Percentiles rank a stretch among this genome's conserved stretches.
Conservation (phyloP, 2,113 vertebrate genomes). For the Rhinolophus ferrumequinum region DNA sequence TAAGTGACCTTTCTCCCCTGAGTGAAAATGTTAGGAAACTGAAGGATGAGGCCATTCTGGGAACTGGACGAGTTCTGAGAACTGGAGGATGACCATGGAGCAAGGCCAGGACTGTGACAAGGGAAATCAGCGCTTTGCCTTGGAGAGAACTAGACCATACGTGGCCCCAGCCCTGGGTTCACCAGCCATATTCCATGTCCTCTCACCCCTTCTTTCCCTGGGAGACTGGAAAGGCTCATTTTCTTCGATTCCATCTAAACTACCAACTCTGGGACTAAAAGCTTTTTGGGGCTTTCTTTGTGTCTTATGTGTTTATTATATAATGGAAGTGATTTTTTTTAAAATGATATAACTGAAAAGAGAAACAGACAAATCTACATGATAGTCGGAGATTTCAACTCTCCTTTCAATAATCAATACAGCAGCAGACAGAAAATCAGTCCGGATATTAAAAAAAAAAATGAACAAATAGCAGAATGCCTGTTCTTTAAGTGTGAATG, state of each 20-base stretch:
- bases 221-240: background rate
- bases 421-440: background rate
- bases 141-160: slow-evolving; percentile 80
- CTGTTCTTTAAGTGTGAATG: background rate
- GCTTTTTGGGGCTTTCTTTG: background rate
- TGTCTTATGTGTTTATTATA: background rate
- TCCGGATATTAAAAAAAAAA: background rate
- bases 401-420: background rate
- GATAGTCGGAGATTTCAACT: background rate
- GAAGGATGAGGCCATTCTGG: slow-evolving; percentile 74
- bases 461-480: slow-evolving; percentile 19
- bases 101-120: slow-evolving; percentile 83
- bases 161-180: background rate
- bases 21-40: slow-evolving; percentile 79
- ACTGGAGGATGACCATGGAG: slow-evolving; percentile 56
- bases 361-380: background rate
- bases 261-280: background rate
- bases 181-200: background rate
- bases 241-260: background rate
- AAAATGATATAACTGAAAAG: background rate
- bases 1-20: slow-evolving; percentile 74
- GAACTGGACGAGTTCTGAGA: slow-evolving; percentile 61
- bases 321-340: slow-evolving; percentile 63
- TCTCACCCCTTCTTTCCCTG: background rate
- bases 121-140: slow-evolving; percentile 83